Evolutionary conservation across 2,113 vertebrate species (phyloP).

Genomic region (Ginglymostoma cirratum): DNA sequence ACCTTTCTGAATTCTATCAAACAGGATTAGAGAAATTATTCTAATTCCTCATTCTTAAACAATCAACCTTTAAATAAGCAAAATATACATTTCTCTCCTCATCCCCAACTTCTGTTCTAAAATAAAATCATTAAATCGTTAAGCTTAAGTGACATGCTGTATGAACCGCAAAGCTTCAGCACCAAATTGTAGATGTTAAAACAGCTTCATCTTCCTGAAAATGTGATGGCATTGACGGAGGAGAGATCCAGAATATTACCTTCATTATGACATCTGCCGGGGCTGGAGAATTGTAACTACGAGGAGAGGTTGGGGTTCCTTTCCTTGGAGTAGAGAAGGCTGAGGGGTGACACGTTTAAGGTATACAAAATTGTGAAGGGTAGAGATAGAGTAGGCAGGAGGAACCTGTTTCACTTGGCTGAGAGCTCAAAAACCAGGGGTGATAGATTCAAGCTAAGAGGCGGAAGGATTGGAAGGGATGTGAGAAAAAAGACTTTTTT

Average conservation of each 20-base stretch:
- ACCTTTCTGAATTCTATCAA: neutral
- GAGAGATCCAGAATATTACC: neutral
- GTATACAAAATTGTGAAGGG: no score
- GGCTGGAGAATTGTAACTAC: no score
- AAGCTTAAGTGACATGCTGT: neutral
- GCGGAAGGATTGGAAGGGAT: no score
- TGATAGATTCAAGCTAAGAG: no score
- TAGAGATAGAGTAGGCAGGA: no score
- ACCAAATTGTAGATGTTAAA: neutral
- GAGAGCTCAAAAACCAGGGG: no score
- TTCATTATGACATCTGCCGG: neutral
- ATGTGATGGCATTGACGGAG: neutral
- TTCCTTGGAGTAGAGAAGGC: no score
- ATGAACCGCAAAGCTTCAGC: neutral
- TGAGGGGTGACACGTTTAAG: no score
- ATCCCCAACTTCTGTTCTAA: neutral
- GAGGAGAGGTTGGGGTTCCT: no score
- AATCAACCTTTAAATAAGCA: neutral
- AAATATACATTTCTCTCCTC: neutral
- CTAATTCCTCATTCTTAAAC: neutral
- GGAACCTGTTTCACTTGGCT: no score
- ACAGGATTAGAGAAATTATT: neutral
- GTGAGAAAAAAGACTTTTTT: no score
- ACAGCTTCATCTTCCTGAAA: neutral
- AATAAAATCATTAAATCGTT: neutral